A percentile compares a stretch with the other conserved stretches of the same genome.
Evolutionary conservation across 2,888 invertebrate genomes (phyloP).

Genomic region (Lasius platythorax): DNA sequence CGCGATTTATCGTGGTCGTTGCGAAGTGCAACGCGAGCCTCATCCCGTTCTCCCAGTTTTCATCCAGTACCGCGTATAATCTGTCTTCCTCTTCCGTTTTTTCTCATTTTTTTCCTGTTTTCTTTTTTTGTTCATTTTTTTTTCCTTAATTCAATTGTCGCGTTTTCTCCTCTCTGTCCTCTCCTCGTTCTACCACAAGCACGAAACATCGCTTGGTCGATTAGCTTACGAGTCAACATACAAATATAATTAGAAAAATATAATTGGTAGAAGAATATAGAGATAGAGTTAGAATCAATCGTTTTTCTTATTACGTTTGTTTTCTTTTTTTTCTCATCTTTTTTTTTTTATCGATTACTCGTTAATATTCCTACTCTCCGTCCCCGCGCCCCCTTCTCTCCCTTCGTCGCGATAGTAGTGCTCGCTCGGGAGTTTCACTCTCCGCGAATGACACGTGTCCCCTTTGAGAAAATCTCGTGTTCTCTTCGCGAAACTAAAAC

Average conservation of each 20-base stretch:
- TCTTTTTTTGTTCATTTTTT: background rate
- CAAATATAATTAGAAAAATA: slow-evolving; percentile 86
- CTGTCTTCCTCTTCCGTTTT: slow-evolving; percentile 8
- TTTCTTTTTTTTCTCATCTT: slow-evolving; percentile 48
- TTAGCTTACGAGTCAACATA: slow-evolving; percentile 85
- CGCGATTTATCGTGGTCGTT: slow-evolving; percentile 61
- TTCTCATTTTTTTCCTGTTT: background rate
- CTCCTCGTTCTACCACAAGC: slow-evolving; percentile 74
- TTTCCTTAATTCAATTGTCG: slow-evolving; percentile 50
- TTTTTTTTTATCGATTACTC: slow-evolving; percentile 71
- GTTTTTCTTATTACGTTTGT: slow-evolving; percentile 60
- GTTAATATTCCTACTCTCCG: slow-evolving; percentile 70
- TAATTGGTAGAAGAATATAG: slow-evolving; percentile 86
- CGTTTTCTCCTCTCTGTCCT: slow-evolving; percentile 40
- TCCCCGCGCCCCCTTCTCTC: slow-evolving; percentile 16
- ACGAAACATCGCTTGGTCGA: slow-evolving; percentile 78
- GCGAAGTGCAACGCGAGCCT: slow-evolving; percentile 61
- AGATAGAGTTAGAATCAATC: slow-evolving; percentile 85
- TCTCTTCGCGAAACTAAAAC: slow-evolving; percentile 27
- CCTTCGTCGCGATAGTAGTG: slow-evolving; percentile 70
- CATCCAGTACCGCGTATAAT: background rate
- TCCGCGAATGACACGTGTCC: background rate
- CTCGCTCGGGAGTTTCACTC: slow-evolving; percentile 32
- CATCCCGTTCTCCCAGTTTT: slow-evolving; percentile 22
- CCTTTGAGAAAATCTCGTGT: background rate